Evolutionary conservation across 2,888 invertebrate species (phyloP), one percentile per base, ranked within the genome.

Genomic region (Conomelus anceps): DNA sequence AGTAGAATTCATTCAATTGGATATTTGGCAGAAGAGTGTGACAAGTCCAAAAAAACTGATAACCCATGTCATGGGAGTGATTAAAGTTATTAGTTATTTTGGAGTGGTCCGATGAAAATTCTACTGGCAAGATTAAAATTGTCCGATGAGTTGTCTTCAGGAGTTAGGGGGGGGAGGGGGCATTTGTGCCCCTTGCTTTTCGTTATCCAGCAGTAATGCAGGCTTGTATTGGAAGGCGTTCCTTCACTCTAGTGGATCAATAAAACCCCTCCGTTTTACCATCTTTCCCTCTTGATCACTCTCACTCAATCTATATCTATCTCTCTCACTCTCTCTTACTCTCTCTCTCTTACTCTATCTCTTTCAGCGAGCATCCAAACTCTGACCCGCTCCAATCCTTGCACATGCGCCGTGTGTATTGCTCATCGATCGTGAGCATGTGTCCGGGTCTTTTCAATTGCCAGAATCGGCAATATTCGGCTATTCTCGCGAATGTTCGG

Each of bases 341-440:
- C 63, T 85, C 22, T 89, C 26, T 85, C 23, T 24, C 63, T 84
- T 22, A 84, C 63, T 85, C 22, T 89, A 22, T 85, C 23, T 24
- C 63, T 84, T 6, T 41, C 41, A 93, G 63, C n/a, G 63, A 63
- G 13, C 63, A 63, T 63, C 63, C 63, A 63, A 63, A 63, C 11
- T 63, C 63, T 63, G 63, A 63, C 63, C 63, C 63, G 63, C 63
- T 63, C n/a, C n/a, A n/a, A 1, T n/a, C n/a, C n/a, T 17, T 4
- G 1, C 63, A n/a, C 63, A 63, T 63, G 63, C 63, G 63, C 63
- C 20, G n/a, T 13, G n/a, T 4, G 11, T 3, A 63, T n/a, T 63
- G 63, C 63, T 63, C 63, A 63, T 63, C 63, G 63, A 63, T 63
- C 63, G 63, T n/a, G 20, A 63, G 63, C 63, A 63, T 63, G 63